Conservation (phyloP, 2,888 invertebrate genomes). For the Darwinula stevensoni region DNA sequence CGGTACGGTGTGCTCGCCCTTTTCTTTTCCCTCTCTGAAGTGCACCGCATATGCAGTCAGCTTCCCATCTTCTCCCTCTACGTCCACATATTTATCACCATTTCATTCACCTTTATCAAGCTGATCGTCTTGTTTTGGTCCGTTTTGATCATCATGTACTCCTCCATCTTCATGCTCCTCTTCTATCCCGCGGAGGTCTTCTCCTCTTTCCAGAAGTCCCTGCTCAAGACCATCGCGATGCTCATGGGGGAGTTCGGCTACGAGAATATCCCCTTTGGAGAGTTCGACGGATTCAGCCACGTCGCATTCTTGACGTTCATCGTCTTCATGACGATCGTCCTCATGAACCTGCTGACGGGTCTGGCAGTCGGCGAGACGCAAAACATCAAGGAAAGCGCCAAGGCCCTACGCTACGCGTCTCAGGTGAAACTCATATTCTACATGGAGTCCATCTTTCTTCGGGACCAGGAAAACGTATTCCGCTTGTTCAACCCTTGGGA, state of each 20-base stretch:
- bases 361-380: constrained; percentile 1
- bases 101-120: neutral
- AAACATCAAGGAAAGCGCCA: constrained; percentile 13
- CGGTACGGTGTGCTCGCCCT: neutral
- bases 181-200: neutral
- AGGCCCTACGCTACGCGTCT: constrained; percentile 40
- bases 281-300: neutral
- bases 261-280: constrained; percentile 33
- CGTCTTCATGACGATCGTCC: neutral
- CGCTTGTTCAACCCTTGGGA: neutral
- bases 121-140: neutral
- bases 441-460: constrained; percentile 36
- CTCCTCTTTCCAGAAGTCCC: constrained; percentile 16
- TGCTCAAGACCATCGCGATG: constrained; percentile 61
- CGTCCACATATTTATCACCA: neutral
- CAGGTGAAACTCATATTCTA: constrained; percentile 37
- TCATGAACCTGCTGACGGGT: constrained; percentile 1
- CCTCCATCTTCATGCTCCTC: neutral
- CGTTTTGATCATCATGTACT: neutral
- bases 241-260: constrained; percentile 60
- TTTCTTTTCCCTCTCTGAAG: neutral
- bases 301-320: neutral
- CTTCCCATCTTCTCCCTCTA: neutral
- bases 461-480: constrained; percentile 17
- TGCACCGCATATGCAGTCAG: neutral